Evolutionary conservation across 2,888 invertebrate species (phyloP).

Genomic region (Mellilla xanthometata): DNA sequence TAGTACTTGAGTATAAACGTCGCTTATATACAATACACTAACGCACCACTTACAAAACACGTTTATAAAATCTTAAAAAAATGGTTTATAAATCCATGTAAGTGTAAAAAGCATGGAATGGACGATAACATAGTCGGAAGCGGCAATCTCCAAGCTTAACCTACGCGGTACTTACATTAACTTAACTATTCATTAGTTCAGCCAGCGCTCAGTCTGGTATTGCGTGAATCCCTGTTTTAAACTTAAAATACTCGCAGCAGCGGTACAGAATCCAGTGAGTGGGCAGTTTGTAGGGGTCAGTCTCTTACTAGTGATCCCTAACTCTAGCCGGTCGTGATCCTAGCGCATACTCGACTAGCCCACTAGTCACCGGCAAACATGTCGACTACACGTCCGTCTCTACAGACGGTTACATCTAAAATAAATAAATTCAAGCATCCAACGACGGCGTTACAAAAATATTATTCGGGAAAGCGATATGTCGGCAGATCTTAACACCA

Average conservation of each 20-base stretch:
- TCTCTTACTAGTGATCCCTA: conserved; percentile 45
- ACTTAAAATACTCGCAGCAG: conserved; percentile 50
- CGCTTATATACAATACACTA: conserved; percentile 61
- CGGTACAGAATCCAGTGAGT: conserved; percentile 43
- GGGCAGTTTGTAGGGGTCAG: conserved; percentile 52
- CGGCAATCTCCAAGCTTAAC: conserved; percentile 49
- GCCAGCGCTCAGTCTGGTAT: conserved; percentile 65
- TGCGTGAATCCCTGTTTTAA: conserved; percentile 65
- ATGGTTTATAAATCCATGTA: conserved; percentile 32
- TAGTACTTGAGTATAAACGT: conserved; percentile 46
- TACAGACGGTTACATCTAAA: conserved; percentile 57
- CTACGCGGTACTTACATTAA: conserved; percentile 62
- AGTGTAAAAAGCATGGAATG: conserved; percentile 61
- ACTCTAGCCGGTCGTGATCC: conserved; percentile 37
- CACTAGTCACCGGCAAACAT: conserved; percentile 70
- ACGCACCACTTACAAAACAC: conserved; percentile 55
- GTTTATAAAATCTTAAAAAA: conserved; percentile 37
- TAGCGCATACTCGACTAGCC: conserved; percentile 63
- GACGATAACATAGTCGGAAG: conserved; percentile 56
- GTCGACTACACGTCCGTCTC: conserved; percentile 47
- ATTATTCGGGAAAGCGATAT: conserved; percentile 58
- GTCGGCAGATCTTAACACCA: conserved; percentile 67
- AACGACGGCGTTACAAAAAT: conserved; percentile 55
- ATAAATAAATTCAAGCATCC: conserved; percentile 69
- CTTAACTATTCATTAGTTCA: conserved; percentile 57